Percentiles rank a stretch among this genome's conserved stretches.
Conservation (phyloP, 2,888 invertebrate genomes). For the Aleiodes testaceus region DNA sequence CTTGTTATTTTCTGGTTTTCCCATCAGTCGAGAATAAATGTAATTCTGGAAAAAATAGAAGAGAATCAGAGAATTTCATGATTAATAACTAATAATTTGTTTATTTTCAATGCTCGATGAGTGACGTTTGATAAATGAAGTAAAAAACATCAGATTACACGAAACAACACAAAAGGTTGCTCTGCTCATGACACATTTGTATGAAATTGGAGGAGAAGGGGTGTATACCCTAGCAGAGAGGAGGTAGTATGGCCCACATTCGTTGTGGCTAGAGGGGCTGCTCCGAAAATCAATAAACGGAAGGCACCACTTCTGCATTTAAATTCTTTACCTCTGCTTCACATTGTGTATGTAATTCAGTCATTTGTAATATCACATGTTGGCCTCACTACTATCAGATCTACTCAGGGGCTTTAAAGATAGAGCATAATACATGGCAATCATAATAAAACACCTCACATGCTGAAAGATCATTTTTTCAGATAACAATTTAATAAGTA, state of each 20-base stretch:
- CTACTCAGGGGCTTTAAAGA: conserved; percentile 13
- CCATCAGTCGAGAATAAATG: background rate
- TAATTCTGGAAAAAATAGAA: background rate
- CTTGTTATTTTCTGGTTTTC: background rate
- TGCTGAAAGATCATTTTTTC: background rate
- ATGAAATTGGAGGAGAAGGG: background rate
- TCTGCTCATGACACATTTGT: conserved; percentile 27
- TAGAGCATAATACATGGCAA: background rate
- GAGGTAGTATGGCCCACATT: conserved; percentile 62
- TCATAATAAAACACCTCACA: background rate
- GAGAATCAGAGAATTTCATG: background rate
- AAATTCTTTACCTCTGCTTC: conserved; percentile 39
- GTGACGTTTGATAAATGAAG: conserved; percentile 1
- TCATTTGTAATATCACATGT: conserved; percentile 2
- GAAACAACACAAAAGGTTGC: conserved; percentile 12
- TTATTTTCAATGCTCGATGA: background rate
- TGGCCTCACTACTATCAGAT: background rate
- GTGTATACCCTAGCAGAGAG: conserved; percentile 3
- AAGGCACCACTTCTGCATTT: conserved; percentile 64
- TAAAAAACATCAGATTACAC: conserved; percentile 12
- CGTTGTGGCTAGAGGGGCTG: conserved; percentile 54
- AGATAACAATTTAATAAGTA: background rate
- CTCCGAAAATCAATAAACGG: conserved; percentile 70
- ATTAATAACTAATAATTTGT: background rate
- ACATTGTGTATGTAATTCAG: background rate